These are phyloP conservation scores for Drosophila ercepeae DNA, from an alignment of 1,140 invertebrate genomes.

Conservation along the genomic window DNA sequence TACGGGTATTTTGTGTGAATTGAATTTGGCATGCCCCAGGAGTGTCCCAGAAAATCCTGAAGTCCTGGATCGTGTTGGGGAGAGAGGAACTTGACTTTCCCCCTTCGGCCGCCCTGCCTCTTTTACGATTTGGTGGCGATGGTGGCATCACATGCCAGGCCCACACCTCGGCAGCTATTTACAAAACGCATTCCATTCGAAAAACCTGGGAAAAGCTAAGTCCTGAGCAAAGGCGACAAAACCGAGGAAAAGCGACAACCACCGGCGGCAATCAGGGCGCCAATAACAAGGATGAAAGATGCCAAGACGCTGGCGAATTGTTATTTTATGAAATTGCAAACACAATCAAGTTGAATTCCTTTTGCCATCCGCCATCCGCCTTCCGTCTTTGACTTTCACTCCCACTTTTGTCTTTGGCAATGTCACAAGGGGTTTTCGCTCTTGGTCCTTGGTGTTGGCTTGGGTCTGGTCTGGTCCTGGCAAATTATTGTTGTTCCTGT, in stretches of 20 bases:
- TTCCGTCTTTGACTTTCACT: slow-evolving; percentile 7
- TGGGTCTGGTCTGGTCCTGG: not conserved
- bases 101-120: not conserved
- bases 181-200: slow-evolving; percentile 72
- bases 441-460: not conserved
- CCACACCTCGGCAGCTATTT: slow-evolving; percentile 77
- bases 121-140: not conserved
- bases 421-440: slow-evolving; percentile 21
- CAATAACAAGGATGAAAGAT: slow-evolving; percentile 61
- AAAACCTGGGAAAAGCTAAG: slow-evolving; percentile 5
- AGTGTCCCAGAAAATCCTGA: slow-evolving; percentile 4
- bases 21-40: slow-evolving; percentile 69
- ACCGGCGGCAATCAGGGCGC: slow-evolving; percentile 69
- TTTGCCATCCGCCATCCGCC: not conserved
- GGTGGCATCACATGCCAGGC: slow-evolving; percentile 40
- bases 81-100: slow-evolving; percentile 1
- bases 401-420: slow-evolving; percentile 63
- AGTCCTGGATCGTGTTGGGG: not conserved
- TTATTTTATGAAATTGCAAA: slow-evolving; percentile 82
- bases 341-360: slow-evolving; percentile 76
- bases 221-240: slow-evolving; percentile 7
- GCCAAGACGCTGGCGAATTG: slow-evolving; percentile 59
- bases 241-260: slow-evolving; percentile 58
- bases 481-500: slow-evolving; percentile 40
- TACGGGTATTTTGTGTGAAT: slow-evolving; percentile 81